Evolutionary conservation across 1,140 invertebrate species (phyloP).

Genomic region (Amphibalanus amphitrite): DNA sequence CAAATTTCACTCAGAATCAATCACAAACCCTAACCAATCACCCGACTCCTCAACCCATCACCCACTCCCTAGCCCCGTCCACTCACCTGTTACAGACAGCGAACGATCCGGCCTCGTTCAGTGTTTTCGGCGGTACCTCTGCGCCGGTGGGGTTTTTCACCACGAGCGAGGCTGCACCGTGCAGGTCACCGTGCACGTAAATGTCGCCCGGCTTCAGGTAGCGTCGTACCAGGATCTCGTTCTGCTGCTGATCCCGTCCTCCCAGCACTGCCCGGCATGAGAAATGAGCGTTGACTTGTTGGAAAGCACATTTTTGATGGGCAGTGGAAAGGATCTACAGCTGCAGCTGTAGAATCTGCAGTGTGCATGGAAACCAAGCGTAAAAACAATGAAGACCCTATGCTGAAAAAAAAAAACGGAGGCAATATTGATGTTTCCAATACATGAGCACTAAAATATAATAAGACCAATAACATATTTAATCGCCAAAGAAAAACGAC

Average conservation of each 20-base stretch:
- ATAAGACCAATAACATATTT: too few relatives aligned
- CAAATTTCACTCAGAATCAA: not conserved
- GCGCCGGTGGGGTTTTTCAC: constrained; percentile 66
- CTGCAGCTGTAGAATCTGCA: too few relatives aligned
- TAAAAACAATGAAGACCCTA: too few relatives aligned
- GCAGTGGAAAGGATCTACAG: too few relatives aligned
- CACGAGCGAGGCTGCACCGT: constrained; percentile 84
- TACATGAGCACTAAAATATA: too few relatives aligned
- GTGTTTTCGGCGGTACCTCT: constrained; percentile 72
- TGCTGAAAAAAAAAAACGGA: too few relatives aligned
- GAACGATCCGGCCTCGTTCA: constrained; percentile 93
- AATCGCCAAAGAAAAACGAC: too few relatives aligned
- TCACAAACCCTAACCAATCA: not conserved
- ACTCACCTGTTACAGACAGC: constrained; percentile 80
- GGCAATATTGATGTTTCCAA: too few relatives aligned
- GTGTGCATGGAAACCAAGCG: too few relatives aligned
- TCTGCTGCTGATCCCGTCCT: constrained; percentile 93
- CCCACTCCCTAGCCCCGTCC: not conserved
- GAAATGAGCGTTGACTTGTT: too few relatives aligned
- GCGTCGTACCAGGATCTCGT: constrained; percentile 89
- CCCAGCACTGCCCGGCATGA: constrained; percentile 48
- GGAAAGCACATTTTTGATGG: too few relatives aligned
- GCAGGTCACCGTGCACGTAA: constrained; percentile 53
- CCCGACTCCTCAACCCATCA: too few relatives aligned
- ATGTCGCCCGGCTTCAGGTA: constrained; percentile 52